Evolutionary conservation across 2,797 vertebrate genomes (phyloP).

Genomic region (Phoebastria nigripes): DNA sequence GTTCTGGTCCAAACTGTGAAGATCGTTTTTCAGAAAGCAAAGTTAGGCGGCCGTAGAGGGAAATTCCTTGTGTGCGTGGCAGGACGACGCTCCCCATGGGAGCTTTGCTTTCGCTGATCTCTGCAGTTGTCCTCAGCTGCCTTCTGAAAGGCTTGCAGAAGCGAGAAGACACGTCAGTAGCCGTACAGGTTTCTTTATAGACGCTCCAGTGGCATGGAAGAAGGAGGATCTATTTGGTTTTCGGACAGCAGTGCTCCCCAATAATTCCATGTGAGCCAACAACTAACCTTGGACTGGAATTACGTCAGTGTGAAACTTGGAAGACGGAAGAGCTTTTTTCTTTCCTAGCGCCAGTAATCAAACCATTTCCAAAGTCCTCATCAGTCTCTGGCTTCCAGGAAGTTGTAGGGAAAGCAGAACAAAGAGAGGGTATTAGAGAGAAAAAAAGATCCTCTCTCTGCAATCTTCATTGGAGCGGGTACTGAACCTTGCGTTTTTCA

Average conservation of each 20-base stretch:
- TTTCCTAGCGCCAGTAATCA: background rate
- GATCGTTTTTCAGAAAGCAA: background rate
- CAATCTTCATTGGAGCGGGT: background rate
- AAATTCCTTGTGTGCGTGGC: no score
- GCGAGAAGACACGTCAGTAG: background rate
- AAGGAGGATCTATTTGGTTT: background rate
- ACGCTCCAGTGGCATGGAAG: no score
- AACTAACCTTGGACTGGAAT: background rate
- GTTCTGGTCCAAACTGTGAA: background rate
- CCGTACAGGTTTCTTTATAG: background rate
- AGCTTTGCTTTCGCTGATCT: background rate
- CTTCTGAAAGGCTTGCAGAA: background rate
- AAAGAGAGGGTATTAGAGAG: background rate
- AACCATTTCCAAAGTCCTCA: background rate
- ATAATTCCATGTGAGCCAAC: fast-evolving
- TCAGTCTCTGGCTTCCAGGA: background rate
- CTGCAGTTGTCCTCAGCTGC: background rate
- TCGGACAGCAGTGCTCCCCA: background rate
- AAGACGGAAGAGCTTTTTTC: background rate
- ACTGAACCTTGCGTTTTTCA: background rate
- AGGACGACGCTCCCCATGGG: background rate
- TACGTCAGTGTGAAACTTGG: background rate
- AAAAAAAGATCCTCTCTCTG: background rate
- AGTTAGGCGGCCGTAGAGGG: background rate
- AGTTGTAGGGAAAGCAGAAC: background rate